Evolutionary conservation across 2,888 invertebrate genomes (phyloP), one percentile per base, ranked within the genome.

Genomic region (Empis stercorea): DNA sequence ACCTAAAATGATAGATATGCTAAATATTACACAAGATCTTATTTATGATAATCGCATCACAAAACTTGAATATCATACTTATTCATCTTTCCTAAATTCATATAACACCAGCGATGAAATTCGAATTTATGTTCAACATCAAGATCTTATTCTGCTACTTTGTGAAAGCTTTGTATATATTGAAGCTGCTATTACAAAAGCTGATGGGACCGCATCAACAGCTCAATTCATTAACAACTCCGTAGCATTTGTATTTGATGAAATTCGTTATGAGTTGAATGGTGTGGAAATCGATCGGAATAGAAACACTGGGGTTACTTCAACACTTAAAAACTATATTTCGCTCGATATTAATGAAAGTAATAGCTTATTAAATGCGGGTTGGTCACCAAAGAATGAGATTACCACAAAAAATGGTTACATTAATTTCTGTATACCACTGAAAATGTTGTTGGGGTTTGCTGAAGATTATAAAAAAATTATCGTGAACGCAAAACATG

Each of bases 241-340:
- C 7, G 44, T 57, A 13, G 51, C 55, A n/a, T 55, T 56, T 51
- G 39, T 60, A 6, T 60, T 62, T 48, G 56, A 59, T 45, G 56
- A 54, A 51, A 56, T 61, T 39, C 54, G 61, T 5, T 64, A 62
- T 50, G 59, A 61, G 49, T 16, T 62, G 7, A 61, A 60, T 49
- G 61, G 57, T 23, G 49, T 57, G 11, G 57, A 59, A 50, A 58
- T 63, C 17, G 59, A 62, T 56, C 48, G 51, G 4, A 51, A 20
- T 37, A 56, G 57, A 51, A 61, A 61, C 56, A 54, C 57, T 39
- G 61, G 64, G 20, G 50, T 62, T 14, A n/a, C n/a, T 10, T 55
- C 58, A 16, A 54, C 59, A 2, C 56, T 63, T 34, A 65, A 66
- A 57, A 57, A 57, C 30, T 63, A 57, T 40, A 51, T 59, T 10